Evolutionary conservation across 2,888 invertebrate genomes (phyloP), one percentile per base, ranked within the genome.

Genomic region (Drosophila stalkeri): DNA sequence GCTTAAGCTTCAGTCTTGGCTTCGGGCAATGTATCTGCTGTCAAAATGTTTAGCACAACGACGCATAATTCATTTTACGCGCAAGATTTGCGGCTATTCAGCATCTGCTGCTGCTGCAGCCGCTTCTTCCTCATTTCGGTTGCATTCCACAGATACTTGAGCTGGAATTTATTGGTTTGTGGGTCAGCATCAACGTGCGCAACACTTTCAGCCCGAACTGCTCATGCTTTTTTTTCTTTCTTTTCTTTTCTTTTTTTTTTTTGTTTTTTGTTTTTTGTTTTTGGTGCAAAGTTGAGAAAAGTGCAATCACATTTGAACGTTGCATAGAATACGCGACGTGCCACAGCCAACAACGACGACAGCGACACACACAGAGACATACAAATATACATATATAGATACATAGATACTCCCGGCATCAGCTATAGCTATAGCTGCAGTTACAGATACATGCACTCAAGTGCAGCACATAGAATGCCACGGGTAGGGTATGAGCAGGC

Each of bases 121-220:
- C 59, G 35, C 14, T 54, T 62, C 35, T 77, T 52, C 33, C 44
- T 59, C 51, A 55, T 55, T 39, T 69, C 55, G 60, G 61, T 54
- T 70, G 81, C 90, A 86, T 86, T 86, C 90, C 79, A 51, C 35
- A 76, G 79, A 90, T 89, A 75, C 67, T 89, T 76, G 75, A 71
- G 85, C 88, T 89, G 86, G 90, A 86, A 86, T 90, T 90, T 86
- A 86, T 86, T 88, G 90, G 83, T 90, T 86, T 86, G 89, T 86
- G 90, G 86, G 86, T 86, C 86, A 87, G 70, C 78, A 72, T 77
- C 59, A 71, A 47, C 59, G 71, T 62, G 77, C 77, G 54, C 54
- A 78, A 78, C 82, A 78, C 77, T 81, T 78, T 78, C 82, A 59
- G 77, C 67, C 57, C 51, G 31, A 74, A 39, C 35, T 43, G 64